A percentile compares a stretch with the other conserved stretches of the same genome.
phyloP scores from a whole-genome alignment of 2,888 invertebrate species.

The Cataglyphis altisquamis region DNA sequence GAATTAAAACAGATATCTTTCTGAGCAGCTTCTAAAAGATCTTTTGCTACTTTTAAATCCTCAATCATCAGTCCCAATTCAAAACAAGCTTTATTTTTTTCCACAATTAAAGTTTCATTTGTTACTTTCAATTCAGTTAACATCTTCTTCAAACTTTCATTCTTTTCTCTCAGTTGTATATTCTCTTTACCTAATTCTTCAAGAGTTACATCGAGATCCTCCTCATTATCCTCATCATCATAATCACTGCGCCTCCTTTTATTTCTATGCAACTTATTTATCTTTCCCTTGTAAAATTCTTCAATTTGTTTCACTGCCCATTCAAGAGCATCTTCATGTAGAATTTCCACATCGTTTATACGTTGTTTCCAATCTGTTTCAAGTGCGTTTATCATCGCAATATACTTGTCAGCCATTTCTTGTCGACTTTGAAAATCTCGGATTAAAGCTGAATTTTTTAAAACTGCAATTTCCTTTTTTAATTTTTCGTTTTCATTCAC shows the following conservation, averaged over 20 bases:
- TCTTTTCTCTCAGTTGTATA: slow-evolving; percentile 71
- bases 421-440: slow-evolving; percentile 81
- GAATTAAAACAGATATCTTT: slow-evolving; percentile 68
- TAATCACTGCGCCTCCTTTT: slow-evolving; percentile 72
- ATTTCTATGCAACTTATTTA: slow-evolving; percentile 66
- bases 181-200: slow-evolving; percentile 78
- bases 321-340: slow-evolving; percentile 80
- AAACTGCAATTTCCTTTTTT: slow-evolving; percentile 76
- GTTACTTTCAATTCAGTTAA: slow-evolving; percentile 73
- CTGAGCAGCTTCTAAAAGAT: slow-evolving; percentile 75
- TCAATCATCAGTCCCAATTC: slow-evolving; percentile 76
- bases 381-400: slow-evolving; percentile 79
- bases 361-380: slow-evolving; percentile 81
- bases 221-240: slow-evolving; percentile 46
- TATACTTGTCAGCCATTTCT: slow-evolving; percentile 81
- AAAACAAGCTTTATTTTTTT: slow-evolving; percentile 78
- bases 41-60: slow-evolving; percentile 76
- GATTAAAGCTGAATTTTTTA: slow-evolving; percentile 77
- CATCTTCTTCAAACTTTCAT: slow-evolving; percentile 73
- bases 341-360: slow-evolving; percentile 79
- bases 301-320: slow-evolving; percentile 79
- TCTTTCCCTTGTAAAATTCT: slow-evolving; percentile 79
- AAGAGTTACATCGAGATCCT: slow-evolving; percentile 11
- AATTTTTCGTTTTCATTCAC: slow-evolving; percentile 78
- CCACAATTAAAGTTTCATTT: slow-evolving; percentile 72